phyloP scores from a whole-genome alignment of 1,140 invertebrate genomes.

The Danaus plexippus region DNA sequence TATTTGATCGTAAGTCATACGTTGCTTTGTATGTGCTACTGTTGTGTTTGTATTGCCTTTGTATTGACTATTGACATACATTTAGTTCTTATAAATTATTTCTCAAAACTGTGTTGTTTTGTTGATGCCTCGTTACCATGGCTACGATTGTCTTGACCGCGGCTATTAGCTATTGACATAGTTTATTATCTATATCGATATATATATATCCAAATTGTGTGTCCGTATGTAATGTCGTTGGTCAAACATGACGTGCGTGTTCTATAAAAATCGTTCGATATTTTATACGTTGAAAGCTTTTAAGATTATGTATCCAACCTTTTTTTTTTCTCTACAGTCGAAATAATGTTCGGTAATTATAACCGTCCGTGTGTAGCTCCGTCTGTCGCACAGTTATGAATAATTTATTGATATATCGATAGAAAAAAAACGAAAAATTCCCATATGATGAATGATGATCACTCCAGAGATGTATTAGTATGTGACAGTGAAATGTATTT shows the following conservation, averaged over 20 bases:
- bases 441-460: no score
- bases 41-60: neutral
- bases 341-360: no score
- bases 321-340: no score
- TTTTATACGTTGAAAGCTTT: no score
- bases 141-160: conserved; percentile 55
- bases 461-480: no score
- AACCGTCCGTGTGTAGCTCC: conserved; percentile 21
- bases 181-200: conserved; percentile 33
- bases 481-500: no score
- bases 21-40: neutral
- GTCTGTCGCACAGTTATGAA: no score
- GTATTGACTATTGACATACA: conserved; percentile 1
- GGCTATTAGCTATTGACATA: conserved; percentile 64
- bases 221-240: conserved; percentile 26
- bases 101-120: conserved; percentile 33
- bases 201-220: conserved; percentile 25
- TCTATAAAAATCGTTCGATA: conserved; percentile 11
- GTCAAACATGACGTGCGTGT: conserved; percentile 38
- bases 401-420: conserved; percentile 38
- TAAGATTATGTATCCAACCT: no score
- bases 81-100: conserved; percentile 12
- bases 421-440: no score
- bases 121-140: conserved; percentile 53
- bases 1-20: no score